Evolutionary conservation across 2,113 vertebrate genomes (phyloP).

Genomic region (Craseonycteris thonglongyai): DNA sequence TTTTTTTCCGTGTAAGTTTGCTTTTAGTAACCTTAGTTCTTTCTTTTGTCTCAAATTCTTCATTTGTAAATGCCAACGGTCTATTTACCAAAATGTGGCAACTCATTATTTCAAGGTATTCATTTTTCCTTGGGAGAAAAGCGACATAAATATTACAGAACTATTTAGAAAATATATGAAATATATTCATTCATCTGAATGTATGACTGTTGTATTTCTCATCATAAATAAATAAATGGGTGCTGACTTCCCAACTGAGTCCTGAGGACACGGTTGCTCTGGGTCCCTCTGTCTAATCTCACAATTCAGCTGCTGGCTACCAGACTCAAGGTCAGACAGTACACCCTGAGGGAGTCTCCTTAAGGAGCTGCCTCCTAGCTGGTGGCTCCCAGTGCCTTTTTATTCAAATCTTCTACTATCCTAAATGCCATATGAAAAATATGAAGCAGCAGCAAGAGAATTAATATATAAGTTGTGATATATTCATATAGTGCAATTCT

Average conservation of each 20-base stretch:
- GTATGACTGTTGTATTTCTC: background rate
- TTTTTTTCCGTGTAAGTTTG: background rate
- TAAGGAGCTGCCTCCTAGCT: background rate
- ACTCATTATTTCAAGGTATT: constrained; percentile 54
- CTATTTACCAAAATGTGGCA: background rate
- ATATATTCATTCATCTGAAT: background rate
- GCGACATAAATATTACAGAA: constrained; percentile 41
- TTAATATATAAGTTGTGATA: background rate
- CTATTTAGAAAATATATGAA: constrained; percentile 40
- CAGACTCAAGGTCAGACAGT: background rate
- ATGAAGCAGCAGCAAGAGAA: background rate
- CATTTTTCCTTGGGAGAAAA: constrained; percentile 44
- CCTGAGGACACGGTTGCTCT: background rate
- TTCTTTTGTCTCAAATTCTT: background rate
- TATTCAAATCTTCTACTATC: background rate
- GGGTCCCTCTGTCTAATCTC: background rate
- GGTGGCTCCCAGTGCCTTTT: background rate
- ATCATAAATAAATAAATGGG: background rate
- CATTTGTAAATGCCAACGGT: constrained; percentile 1
- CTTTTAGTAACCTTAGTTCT: background rate
- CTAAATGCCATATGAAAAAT: background rate
- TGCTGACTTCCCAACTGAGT: background rate
- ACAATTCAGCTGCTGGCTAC: background rate
- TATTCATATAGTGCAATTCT: background rate
- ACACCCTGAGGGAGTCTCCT: background rate